Evolutionary conservation across 2,797 vertebrate genomes (phyloP).

Genomic region (Lacerta bilineata): DNA sequence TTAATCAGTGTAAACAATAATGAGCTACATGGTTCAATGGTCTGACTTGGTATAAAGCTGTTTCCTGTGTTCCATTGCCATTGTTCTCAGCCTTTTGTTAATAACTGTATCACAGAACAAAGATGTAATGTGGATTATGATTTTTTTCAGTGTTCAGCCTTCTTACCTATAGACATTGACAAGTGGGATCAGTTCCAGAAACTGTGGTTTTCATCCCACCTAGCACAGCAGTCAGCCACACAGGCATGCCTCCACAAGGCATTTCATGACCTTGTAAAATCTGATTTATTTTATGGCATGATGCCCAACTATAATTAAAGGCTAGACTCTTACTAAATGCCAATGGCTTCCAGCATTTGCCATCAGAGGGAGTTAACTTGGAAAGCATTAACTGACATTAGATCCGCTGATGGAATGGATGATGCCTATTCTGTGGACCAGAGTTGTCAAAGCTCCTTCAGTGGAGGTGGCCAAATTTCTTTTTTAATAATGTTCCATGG

Average conservation of each 20-base stretch:
- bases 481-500: conserved; percentile 12
- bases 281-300: conserved; percentile 42
- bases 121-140: not conserved
- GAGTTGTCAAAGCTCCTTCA: not conserved
- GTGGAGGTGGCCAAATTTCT: conserved; percentile 13
- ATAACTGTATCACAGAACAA: not conserved
- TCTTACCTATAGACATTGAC: not conserved
- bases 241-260: conserved; percentile 31
- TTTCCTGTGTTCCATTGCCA: not conserved
- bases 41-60: not conserved
- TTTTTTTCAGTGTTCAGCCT: not conserved
- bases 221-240: not conserved
- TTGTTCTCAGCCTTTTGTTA: not conserved
- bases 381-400: conserved; percentile 28
- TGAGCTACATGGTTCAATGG: not conserved
- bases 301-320: conserved; percentile 35
- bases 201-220: not conserved
- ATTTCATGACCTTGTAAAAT: conserved; percentile 39
- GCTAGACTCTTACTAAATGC: conserved; percentile 27
- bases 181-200: conserved; percentile 25
- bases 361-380: conserved; percentile 10
- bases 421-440: not conserved
- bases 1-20: not conserved
- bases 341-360: conserved; percentile 41
- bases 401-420: conserved; percentile 23